Percentiles rank a stretch among this genome's conserved stretches.
Evolutionary conservation across 2,113 vertebrate species (phyloP).

Genomic region (Dipodomys stephensi): DNA sequence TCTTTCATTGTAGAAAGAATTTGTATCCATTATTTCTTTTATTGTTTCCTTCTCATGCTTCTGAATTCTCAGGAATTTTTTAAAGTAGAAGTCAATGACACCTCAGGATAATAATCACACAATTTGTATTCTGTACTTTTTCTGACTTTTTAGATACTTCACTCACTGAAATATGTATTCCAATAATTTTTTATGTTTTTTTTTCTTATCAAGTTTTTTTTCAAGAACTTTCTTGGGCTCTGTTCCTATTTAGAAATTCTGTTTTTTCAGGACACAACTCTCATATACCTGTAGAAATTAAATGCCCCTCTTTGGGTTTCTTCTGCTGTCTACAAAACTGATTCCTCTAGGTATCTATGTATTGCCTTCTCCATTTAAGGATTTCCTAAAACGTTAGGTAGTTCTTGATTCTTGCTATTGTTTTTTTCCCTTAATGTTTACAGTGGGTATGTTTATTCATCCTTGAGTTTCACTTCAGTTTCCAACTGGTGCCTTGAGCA

Average conservation of each 20-base stretch:
- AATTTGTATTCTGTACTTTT: not conserved
- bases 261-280: not conserved
- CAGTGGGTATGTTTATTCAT: not conserved
- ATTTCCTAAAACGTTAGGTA: not conserved
- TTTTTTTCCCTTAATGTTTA: slow-evolving; percentile 21
- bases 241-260: not conserved
- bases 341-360: not conserved
- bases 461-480: not conserved
- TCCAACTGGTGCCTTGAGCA: not conserved
- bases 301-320: not conserved
- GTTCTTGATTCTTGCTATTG: not conserved
- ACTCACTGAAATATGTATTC: not conserved
- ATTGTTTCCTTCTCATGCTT: slow-evolving; percentile 7
- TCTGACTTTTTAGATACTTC: not conserved
- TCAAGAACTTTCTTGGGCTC: not conserved
- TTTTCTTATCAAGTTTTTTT: not conserved
- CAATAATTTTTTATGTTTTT: not conserved
- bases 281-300: not conserved
- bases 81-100: not conserved
- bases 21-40: slow-evolving; percentile 18
- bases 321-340: not conserved
- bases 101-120: not conserved
- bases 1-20: not conserved
- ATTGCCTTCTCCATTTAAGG: not conserved
- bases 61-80: not conserved